Evolutionary conservation across 2,113 vertebrate genomes (phyloP).

Genomic region (Megalops atlanticus): DNA sequence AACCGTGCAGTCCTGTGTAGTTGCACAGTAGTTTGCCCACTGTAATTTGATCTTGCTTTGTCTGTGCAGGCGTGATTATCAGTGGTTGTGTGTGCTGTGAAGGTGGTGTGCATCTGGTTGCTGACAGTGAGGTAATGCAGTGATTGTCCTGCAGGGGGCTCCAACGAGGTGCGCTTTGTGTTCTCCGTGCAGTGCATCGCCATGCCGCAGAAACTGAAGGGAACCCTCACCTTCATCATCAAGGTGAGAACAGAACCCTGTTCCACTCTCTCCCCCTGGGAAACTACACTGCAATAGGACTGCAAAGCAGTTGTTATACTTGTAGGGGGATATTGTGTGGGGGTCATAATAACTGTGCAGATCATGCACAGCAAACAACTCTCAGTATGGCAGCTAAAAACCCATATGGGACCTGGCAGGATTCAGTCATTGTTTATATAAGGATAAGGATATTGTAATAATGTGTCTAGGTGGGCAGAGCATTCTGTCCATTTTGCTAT

Average conservation of each 20-base stretch:
- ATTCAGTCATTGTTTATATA: too few relatives aligned
- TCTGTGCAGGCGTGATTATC: background rate
- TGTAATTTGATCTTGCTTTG: background rate
- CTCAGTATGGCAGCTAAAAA: too few relatives aligned
- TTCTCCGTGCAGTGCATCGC: slow-evolving; percentile 95
- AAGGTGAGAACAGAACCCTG: slow-evolving; percentile 74
- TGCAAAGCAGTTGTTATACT: too few relatives aligned
- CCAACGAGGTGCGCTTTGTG: slow-evolving; percentile 93
- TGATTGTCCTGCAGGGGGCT: slow-evolving; percentile 76
- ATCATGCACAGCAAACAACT: too few relatives aligned
- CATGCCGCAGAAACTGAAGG: slow-evolving; percentile 98
- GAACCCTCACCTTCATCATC: slow-evolving; percentile 94
- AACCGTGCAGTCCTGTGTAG: too few relatives aligned
- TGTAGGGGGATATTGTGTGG: too few relatives aligned
- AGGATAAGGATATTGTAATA: too few relatives aligned
- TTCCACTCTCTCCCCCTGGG: background rate
- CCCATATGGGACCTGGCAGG: too few relatives aligned
- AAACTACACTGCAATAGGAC: too few relatives aligned
- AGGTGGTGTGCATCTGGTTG: background rate
- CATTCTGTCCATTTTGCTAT: background rate
- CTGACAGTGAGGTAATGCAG: background rate
- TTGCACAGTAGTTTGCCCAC: background rate
- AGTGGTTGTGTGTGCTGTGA: too few relatives aligned
- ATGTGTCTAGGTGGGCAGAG: background rate
- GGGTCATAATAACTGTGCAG: too few relatives aligned